Conservation (phyloP, 1,140 invertebrate genomes). For the Procambarus clarkii region DNA sequence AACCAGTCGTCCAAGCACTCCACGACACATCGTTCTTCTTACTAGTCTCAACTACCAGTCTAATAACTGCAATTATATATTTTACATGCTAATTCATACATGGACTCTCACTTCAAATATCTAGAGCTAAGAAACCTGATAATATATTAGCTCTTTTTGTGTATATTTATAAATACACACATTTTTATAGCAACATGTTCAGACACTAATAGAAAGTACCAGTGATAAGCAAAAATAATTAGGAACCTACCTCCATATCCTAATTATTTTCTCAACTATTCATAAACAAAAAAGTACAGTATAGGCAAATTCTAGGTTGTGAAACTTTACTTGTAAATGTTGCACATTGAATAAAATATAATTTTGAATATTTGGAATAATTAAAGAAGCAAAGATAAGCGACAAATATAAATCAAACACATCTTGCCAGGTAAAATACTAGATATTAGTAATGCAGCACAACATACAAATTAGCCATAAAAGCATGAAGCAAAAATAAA, state of each 20-base stretch:
- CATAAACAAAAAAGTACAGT: not conserved
- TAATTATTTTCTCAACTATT: not conserved
- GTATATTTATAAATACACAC: too few species aligned
- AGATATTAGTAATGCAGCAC: not conserved
- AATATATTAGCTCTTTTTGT: too few species aligned
- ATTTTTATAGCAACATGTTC: not conserved
- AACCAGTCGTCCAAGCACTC: not conserved
- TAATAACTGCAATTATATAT: not conserved
- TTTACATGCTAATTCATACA: not conserved
- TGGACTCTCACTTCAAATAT: too few species aligned
- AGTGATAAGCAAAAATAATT: not conserved
- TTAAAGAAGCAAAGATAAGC: not conserved
- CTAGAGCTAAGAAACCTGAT: too few species aligned
- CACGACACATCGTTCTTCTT: not conserved
- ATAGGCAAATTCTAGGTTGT: not conserved
- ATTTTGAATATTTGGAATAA: not conserved
- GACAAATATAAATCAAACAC: not conserved
- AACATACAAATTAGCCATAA: constrained; percentile 1
- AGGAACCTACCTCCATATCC: not conserved
- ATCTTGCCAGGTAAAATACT: not conserved
- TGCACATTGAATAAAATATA: not conserved
- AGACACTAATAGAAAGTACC: not conserved
- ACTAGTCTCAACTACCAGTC: not conserved
- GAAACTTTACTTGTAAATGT: not conserved
- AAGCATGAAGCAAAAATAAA: constrained; percentile 10